Conservation (phyloP, 2,797 vertebrate genomes). For the Rhynchotus rufescens region DNA sequence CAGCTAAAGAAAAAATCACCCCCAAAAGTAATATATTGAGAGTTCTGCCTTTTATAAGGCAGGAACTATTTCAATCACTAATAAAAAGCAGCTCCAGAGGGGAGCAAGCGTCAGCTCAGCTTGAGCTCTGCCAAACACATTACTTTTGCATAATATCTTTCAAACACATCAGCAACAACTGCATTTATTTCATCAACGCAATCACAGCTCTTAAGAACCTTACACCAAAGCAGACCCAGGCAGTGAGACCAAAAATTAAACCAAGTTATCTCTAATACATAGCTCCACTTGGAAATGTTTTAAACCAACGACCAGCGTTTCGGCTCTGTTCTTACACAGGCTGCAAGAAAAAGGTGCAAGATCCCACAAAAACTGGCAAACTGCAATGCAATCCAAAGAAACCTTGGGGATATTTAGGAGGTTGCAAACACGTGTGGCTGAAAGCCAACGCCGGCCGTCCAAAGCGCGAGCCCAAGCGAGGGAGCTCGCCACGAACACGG, state of each 20-base stretch:
- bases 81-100: not conserved
- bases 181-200: not conserved
- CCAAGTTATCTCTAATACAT: not conserved
- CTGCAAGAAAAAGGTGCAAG: not conserved
- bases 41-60: not conserved
- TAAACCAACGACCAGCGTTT: not conserved
- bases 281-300: not conserved
- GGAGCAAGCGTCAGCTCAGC: not conserved
- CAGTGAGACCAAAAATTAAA: not conserved
- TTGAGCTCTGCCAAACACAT: not conserved
- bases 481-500: accelerated
- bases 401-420: not conserved
- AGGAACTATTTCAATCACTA: not conserved
- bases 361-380: not conserved
- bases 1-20: not conserved
- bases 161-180: not conserved
- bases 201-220: not conserved
- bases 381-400: not conserved
- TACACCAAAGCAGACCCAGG: not conserved
- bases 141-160: not conserved
- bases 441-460: no score
- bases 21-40: not conserved
- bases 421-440: not conserved
- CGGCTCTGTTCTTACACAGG: not conserved
- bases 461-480: not conserved